Base-by-base conservation (phyloP, 2,888 invertebrate genomes). In the Antheraea assamensis region DNA sequence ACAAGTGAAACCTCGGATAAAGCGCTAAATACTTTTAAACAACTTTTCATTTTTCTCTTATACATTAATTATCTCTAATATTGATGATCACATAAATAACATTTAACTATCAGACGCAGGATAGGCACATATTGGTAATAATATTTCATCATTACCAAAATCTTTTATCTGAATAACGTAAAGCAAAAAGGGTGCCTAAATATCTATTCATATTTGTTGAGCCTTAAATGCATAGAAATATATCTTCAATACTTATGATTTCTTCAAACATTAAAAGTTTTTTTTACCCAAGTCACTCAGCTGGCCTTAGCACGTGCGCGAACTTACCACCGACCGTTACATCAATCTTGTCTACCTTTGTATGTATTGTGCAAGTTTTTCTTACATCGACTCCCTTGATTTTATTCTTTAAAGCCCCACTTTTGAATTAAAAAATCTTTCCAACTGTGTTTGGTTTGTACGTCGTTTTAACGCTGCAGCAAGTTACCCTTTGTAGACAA, bases 261-360 rank as follows among this genome's bases (percentile, higher is more conserved):
- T 19, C 68, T 58, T 58, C 31, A 73, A 73, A 70, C 70, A 55
- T 70, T 42, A n/a, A 27, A 27, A 15, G 73, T 78, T 83, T 83
- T 82, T n/a, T 82, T 80, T 74, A 27, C 55, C 74, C 72, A 75
- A 78, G 75, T 78, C 27, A 76, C 78, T 87, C 93, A 94, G 88
- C 94, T 90, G 93, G 88, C 87, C 80, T 75, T 74, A 89, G 91
- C 94, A 94, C 94, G 94, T 94, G 94, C 93, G 91, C 88, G 83
- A 90, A 89, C 87, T 90, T 88, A 81, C 87, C 82, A 81, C 80
- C 85, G 87, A 86, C 91, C 93, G 92, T 91, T 91, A 93, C 92
- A 93, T 93, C 89, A 90, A 92, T 94, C 93, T 92, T 91, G 86
- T 90, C 91, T 90, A 87, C 89, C 87, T 89, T 88, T 84, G 83